Evolutionary conservation across 1,140 invertebrate genomes (phyloP).

Genomic region (Drosophila pseudoobscura): DNA sequence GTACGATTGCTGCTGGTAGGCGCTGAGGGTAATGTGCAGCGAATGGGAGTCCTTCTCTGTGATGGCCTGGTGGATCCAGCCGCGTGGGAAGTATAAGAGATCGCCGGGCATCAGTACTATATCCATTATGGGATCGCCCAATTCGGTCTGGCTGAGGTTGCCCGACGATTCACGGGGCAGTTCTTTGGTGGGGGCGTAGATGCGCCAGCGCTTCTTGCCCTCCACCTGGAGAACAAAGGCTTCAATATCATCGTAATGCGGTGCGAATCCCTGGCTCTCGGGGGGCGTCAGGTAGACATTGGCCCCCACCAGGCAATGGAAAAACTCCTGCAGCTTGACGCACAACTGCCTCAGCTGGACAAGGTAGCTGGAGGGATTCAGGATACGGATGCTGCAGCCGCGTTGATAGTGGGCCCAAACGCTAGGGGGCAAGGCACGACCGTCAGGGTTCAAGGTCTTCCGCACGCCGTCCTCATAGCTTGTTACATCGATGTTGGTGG

Average conservation of each 20-base stretch:
- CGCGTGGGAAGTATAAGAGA: constrained; percentile 95
- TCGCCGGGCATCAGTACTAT: constrained; percentile 92
- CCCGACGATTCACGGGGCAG: constrained; percentile 92
- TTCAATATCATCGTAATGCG: constrained; percentile 99
- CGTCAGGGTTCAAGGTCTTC: constrained; percentile 94
- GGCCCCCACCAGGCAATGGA: constrained; percentile 96
- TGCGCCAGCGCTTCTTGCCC: constrained; percentile 96
- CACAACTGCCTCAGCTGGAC: constrained; percentile 86
- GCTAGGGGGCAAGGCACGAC: constrained; percentile 88
- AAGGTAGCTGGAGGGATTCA: constrained; percentile 97
- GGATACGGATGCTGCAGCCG: constrained; percentile 94
- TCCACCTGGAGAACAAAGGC: constrained; percentile 98
- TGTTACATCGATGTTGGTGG: constrained; percentile 95
- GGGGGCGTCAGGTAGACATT: constrained; percentile 98
- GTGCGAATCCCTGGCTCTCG: constrained; percentile 97
- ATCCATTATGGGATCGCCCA: constrained; percentile 92
- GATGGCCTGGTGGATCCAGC: constrained; percentile 95
- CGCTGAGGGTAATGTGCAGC: constrained; percentile 95
- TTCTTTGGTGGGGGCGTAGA: constrained; percentile 91
- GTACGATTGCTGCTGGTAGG: constrained; percentile 95
- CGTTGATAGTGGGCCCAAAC: constrained; percentile 96
- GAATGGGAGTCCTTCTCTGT: constrained; percentile 91
- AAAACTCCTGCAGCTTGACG: constrained; percentile 95
- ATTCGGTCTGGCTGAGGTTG: constrained; percentile 91
- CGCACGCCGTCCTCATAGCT: constrained; percentile 90